phyloP scores from a whole-genome alignment of 2,113 vertebrate species.

The Grallaria varia region DNA sequence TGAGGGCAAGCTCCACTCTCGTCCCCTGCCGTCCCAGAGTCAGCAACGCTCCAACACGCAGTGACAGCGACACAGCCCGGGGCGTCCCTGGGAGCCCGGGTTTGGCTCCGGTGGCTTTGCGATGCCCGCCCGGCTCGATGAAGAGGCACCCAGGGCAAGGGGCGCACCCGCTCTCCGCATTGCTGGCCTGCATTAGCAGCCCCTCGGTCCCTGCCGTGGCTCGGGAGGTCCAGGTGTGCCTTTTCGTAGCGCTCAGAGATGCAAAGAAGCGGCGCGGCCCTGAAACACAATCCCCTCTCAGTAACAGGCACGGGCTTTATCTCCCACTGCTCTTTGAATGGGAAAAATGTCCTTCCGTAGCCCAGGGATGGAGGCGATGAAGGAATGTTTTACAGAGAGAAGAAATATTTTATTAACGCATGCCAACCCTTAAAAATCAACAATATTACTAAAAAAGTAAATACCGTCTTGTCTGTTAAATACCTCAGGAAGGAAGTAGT shows the following conservation, averaged over 20 bases:
- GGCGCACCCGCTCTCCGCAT: neutral
- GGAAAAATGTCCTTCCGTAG: neutral
- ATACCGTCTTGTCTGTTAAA: neutral
- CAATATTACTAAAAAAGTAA: neutral
- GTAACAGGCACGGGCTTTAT: neutral
- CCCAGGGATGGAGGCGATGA: neutral
- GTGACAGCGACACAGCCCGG: neutral
- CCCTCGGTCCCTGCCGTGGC: neutral
- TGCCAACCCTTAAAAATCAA: neutral
- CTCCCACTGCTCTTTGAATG: neutral
- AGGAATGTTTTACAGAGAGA: neutral
- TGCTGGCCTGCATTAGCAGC: neutral
- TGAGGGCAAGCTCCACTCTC: neutral
- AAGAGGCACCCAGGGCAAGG: neutral
- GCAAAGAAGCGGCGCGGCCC: neutral
- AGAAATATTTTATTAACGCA: neutral
- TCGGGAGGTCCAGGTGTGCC: neutral
- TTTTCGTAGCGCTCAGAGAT: neutral
- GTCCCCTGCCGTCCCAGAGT: neutral
- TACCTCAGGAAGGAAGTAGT: neutral
- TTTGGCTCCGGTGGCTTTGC: neutral
- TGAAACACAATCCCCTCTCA: neutral
- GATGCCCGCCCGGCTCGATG: neutral
- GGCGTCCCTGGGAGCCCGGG: neutral
- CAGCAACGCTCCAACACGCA: neutral